Conservation (phyloP, 2,797 vertebrate genomes). For the Cossypha polioptera region DNA sequence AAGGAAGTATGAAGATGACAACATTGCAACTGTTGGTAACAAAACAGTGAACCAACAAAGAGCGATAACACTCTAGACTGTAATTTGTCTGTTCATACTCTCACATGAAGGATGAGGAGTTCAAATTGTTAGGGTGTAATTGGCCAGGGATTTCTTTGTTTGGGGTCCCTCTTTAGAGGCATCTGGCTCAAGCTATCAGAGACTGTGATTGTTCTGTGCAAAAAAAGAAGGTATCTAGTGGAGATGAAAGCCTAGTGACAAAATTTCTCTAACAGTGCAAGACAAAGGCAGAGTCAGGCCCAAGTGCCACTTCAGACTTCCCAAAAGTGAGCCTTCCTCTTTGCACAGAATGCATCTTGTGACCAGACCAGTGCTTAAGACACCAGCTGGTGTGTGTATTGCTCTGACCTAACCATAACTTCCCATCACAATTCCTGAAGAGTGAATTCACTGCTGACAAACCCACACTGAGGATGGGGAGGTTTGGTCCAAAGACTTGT, state of each 20-base stretch:
- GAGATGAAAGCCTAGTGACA: background rate
- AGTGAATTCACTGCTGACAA: background rate
- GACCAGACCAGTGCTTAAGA: fast-evolving
- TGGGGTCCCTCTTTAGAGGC: background rate
- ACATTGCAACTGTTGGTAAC: background rate
- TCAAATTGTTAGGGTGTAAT: background rate
- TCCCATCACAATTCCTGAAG: background rate
- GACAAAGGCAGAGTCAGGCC: background rate
- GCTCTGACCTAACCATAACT: background rate
- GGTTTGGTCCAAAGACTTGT: background rate
- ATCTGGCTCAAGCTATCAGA: background rate
- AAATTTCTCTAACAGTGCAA: background rate
- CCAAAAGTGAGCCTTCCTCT: background rate
- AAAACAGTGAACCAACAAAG: background rate
- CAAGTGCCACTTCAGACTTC: background rate
- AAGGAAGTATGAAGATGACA: background rate
- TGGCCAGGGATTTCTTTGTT: background rate
- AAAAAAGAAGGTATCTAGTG: no score
- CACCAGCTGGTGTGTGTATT: background rate
- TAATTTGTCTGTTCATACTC: background rate
- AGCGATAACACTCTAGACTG: background rate
- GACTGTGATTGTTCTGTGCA: background rate
- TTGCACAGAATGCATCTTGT: background rate
- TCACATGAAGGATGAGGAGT: background rate
- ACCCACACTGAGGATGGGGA: background rate